Evolutionary conservation across 2,888 invertebrate species (phyloP), one percentile per base, ranked within the genome.

Genomic region (Saturnia pavonia): DNA sequence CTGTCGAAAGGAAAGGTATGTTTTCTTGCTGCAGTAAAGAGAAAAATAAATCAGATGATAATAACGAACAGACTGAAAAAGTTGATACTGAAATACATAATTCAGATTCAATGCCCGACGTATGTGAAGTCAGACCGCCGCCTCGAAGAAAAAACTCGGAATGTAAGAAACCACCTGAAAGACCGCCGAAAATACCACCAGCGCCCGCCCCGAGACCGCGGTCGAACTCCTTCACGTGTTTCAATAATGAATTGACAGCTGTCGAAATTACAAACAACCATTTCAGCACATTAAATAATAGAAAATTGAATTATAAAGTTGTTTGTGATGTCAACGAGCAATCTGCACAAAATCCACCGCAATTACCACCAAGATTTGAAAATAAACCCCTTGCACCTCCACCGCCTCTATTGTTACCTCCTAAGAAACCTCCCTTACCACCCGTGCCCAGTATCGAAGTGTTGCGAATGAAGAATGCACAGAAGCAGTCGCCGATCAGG

Each of bases 371-470:
- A 16, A 84, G 94, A 82, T 77, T 88, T 78, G 91, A 92, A 72
- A 86, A 88, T 78, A 86, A 87, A 77, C 86, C 84, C 1, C 75
- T 93, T 1, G 85, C 92, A 19, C 94, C 92, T 51, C 92, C 95
- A 0, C 94, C 95, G 1, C 95, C 95, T 66, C 77, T 95, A 57
- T 85, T 95, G 69, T 80, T 95, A 78, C 95, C 96, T 42, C 96
- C 96, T 14, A 96, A 96, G 82, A 97, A 96, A 86, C 96, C 96
- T 54, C 96, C 96, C 43, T 85, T 96, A 79, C 96, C 96, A 72
- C 96, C 96, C 27, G 95, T 96, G 65, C 95, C 96, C 11, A 95
- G 95, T 72, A 90, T 95, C 77, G 95, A 96, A 84, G 94, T 95
- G 11, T 83, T 95, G 77, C 89, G 95, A 80, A 89, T 95, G 81